phyloP scores from a whole-genome alignment of 2,797 vertebrate species.

The Sebastes kiyomatsui region DNA sequence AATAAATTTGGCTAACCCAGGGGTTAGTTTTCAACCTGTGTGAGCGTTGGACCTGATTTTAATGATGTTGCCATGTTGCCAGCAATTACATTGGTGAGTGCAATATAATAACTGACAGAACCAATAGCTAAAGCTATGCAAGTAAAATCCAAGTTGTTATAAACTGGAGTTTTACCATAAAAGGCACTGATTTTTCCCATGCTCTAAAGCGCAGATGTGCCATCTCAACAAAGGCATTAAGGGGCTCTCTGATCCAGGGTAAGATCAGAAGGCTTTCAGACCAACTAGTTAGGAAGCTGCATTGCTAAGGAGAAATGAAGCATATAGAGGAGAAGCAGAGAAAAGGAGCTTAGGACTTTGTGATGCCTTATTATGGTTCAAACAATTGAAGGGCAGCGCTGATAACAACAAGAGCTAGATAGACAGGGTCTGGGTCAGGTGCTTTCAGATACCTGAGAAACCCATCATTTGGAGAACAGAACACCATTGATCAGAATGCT shows the following conservation, averaged over 20 bases:
- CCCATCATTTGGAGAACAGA: neutral
- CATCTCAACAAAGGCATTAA: slow-evolving; percentile 2
- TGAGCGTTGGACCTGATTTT: neutral
- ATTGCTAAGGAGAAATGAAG: slow-evolving; percentile 50
- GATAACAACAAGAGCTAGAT: neutral
- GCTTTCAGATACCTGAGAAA: neutral
- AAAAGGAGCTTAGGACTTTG: slow-evolving; percentile 10
- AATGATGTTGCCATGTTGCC: neutral
- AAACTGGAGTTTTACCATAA: slow-evolving; percentile 18
- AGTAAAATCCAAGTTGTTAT: neutral
- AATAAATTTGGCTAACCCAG: neutral
- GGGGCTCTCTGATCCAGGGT: slow-evolving; percentile 3
- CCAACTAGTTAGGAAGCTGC: neutral
- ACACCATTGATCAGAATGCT: neutral
- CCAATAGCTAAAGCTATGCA: neutral
- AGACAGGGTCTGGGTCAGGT: neutral
- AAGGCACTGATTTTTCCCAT: slow-evolving; percentile 3
- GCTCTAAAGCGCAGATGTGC: neutral
- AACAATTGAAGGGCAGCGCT: neutral
- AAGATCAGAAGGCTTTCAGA: slow-evolving; percentile 9
- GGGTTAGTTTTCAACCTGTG: neutral
- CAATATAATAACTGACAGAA: neutral
- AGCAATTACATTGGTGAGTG: neutral
- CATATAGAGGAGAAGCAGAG: neutral
- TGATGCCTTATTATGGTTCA: slow-evolving; percentile 33